Conservation (phyloP, 1,140 invertebrate species). For the Tetramorium parvispinum region DNA sequence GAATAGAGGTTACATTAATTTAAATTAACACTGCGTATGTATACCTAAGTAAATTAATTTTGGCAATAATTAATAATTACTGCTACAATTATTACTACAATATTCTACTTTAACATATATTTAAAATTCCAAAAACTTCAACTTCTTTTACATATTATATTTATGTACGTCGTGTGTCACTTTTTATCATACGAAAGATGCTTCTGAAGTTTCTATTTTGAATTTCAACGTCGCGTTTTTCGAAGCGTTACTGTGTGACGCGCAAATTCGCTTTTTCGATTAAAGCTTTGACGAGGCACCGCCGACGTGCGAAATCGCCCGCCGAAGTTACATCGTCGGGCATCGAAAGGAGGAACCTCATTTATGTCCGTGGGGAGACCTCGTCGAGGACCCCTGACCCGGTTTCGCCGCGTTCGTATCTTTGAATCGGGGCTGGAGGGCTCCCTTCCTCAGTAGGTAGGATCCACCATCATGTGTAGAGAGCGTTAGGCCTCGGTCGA, state of each 20-base stretch:
- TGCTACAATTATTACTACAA: neutral
- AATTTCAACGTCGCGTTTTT: constrained; percentile 19
- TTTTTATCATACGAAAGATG: neutral
- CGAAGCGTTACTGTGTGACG: neutral
- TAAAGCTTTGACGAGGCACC: constrained; percentile 34
- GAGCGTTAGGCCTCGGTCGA: constrained; percentile 5
- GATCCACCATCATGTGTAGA: neutral
- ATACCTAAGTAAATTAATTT: neutral
- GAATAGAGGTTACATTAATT: neutral
- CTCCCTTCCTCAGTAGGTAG: neutral
- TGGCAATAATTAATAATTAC: neutral
- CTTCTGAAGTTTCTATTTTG: neutral
- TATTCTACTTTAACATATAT: neutral
- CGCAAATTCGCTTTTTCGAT: constrained; percentile 4
- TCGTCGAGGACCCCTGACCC: constrained; percentile 50
- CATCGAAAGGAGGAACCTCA: constrained; percentile 45
- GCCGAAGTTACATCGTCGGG: constrained; percentile 20
- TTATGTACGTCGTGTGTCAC: neutral
- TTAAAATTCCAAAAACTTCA: neutral
- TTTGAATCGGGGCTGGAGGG: constrained; percentile 39
- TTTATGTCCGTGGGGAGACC: constrained; percentile 19
- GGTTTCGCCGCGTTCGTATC: constrained; percentile 38
- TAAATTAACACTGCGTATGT: neutral
- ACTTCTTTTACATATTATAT: neutral
- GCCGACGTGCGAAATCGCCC: neutral